Base-by-base conservation (phyloP, 1,140 invertebrate species). In the Brachionus sp. region DNA sequence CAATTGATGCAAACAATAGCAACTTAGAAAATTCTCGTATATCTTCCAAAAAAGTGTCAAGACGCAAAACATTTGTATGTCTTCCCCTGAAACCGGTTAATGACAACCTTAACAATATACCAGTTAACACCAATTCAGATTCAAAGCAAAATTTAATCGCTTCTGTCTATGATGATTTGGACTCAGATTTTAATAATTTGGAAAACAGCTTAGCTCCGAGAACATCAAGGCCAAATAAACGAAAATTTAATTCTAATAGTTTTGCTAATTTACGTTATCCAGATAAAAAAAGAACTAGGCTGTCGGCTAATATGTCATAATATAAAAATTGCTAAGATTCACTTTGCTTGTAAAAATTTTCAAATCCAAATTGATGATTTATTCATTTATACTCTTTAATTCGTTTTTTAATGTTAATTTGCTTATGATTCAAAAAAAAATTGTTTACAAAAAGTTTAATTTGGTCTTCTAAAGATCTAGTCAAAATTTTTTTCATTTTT, bases 201-300 rank as follows among this genome's bases (percentile, higher is more conserved):
- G 70, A 75, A 23, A 50, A 75, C 46, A 75, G 10, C 23, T 10
- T 25, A 44, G 44, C 10, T 25, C 10, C 37, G 13, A 23, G 16
- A 19, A 9, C 12, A 42, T 23, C 37, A 12, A 75, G 23, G 39
- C 42, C 42, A 46, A 75, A 75, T 25, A 75, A 75, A 75, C 16
- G 70, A 23, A 75, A 75, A 75, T 12, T 39, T 29, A 46, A 75
- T 46, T 75, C 70, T 7, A 42, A 42, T 42, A 75, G 42, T n/a
- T 75, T 29, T 23, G 12, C 23, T 3, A 73, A 42, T 42, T 10
- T 19, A 73, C n/a, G 19, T 16, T 35, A 19, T 46, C 37, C 70
- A 25, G 42, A 29, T 19, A 75, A 75, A 75, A 75, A 75, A 75
- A 23, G 70, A 12, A 33, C 70, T n/a, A 42, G 44, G 12, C 44